A percentile compares a stretch with the other conserved stretches of the same genome.
Evolutionary conservation across 2,888 invertebrate genomes (phyloP).

Genomic region (Melipona beecheii): DNA sequence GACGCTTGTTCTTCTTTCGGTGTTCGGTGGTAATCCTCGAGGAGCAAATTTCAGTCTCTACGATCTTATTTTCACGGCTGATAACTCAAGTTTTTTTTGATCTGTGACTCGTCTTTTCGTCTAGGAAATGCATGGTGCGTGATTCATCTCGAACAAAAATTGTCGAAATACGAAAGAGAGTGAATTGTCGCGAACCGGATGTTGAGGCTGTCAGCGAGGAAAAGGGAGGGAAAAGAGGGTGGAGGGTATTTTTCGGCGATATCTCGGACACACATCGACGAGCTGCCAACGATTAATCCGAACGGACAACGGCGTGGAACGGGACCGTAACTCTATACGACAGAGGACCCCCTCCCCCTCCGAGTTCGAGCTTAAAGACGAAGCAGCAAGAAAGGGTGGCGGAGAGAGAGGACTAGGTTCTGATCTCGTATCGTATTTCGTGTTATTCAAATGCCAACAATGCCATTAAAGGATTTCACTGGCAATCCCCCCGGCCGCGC

Average conservation of each 20-base stretch:
- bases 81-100: too few relatives aligned
- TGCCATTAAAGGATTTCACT: conserved; percentile 83
- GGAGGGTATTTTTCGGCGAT: conserved; percentile 31
- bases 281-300: conserved; percentile 82
- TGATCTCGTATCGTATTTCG: conserved; percentile 83
- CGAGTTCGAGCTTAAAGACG: conserved; percentile 63
- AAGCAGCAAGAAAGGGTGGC: conserved; percentile 43
- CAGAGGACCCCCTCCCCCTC: conserved; percentile 56
- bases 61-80: too few relatives aligned
- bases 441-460: conserved; percentile 84
- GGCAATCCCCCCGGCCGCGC: conserved; percentile 77
- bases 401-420: conserved; percentile 44
- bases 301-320: conserved; percentile 66
- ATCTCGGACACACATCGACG: conserved; percentile 70
- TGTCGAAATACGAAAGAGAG: neutral
- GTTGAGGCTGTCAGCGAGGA: conserved; percentile 7
- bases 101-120: too few relatives aligned
- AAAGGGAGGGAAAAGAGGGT: neutral
- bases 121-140: too few relatives aligned
- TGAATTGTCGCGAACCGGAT: neutral
- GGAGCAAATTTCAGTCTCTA: too few relatives aligned
- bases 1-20: too few relatives aligned
- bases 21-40: too few relatives aligned
- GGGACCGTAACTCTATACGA: conserved; percentile 79
- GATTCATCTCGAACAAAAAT: too few relatives aligned